phyloP scores from a whole-genome alignment of 2,888 invertebrate genomes.

The Autographa pulchrina region DNA sequence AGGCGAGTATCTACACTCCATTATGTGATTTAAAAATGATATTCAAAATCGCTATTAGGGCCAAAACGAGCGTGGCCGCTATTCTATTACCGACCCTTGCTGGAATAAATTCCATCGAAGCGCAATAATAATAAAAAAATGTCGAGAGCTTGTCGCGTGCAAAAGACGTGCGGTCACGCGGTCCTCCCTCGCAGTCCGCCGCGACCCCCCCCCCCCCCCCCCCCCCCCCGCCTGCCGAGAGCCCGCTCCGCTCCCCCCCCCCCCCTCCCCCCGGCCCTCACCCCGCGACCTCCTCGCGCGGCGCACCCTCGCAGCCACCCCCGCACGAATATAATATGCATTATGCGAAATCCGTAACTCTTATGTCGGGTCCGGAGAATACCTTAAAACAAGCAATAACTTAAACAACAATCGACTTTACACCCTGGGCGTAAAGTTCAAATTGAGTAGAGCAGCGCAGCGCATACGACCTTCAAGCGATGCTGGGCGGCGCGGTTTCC shows the following conservation, averaged over 20 bases:
- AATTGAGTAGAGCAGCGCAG: constrained; percentile 17
- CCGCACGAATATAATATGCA: constrained; percentile 87
- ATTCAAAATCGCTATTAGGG: constrained; percentile 84
- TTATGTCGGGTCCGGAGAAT: constrained; percentile 83
- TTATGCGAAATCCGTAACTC: constrained; percentile 90
- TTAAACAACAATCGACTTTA: constrained; percentile 56
- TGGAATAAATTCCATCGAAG: constrained; percentile 87
- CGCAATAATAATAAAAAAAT: constrained; percentile 90
- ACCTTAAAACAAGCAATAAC: constrained; percentile 73
- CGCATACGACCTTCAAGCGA: constrained; percentile 53
- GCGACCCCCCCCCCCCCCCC: constrained; percentile 43
- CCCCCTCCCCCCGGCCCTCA: constrained; percentile 63
- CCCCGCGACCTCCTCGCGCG: constrained; percentile 62
- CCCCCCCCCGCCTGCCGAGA: constrained; percentile 36
- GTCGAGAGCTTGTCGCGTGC: constrained; percentile 89
- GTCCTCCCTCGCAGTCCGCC: constrained; percentile 60
- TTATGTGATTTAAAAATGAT: constrained; percentile 88
- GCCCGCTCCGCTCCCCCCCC: constrained; percentile 62
- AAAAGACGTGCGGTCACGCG: constrained; percentile 88
- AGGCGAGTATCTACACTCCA: constrained; percentile 79
- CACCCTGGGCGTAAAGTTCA: constrained; percentile 29
- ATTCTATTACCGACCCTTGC: constrained; percentile 83
- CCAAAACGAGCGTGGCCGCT: constrained; percentile 82
- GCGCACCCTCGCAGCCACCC: constrained; percentile 69
- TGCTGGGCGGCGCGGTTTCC: constrained; percentile 63